Conservation (phyloP, 2,888 invertebrate genomes). For the Polymixis lichenea region DNA sequence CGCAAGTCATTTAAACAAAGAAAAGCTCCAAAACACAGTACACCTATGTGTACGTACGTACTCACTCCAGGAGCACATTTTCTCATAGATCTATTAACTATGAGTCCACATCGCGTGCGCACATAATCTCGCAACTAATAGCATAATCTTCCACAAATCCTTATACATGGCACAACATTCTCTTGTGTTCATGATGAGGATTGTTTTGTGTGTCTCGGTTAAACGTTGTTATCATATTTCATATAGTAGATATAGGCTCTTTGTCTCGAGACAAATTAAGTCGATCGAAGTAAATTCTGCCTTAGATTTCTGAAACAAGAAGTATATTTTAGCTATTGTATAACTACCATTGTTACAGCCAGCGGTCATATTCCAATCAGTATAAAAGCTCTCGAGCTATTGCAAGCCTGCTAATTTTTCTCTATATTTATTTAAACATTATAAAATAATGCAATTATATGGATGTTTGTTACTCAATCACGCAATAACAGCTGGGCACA, state of each 20-base stretch:
- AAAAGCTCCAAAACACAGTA: slow-evolving; percentile 4
- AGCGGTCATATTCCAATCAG: neutral
- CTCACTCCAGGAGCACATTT: slow-evolving; percentile 29
- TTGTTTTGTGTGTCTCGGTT: slow-evolving; percentile 27
- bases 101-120: slow-evolving; percentile 55
- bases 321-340: neutral
- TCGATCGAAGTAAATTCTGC: neutral
- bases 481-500: no score
- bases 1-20: slow-evolving; percentile 5
- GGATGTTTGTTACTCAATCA: no score
- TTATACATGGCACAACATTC: slow-evolving; percentile 58
- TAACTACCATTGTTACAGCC: no score
- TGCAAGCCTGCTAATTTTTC: neutral
- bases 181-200: slow-evolving; percentile 44
- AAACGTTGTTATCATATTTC: slow-evolving; percentile 32
- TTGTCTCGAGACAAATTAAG: slow-evolving; percentile 23
- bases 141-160: slow-evolving; percentile 58
- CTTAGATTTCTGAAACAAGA: neutral
- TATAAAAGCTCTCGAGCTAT: neutral
- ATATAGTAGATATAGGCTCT: slow-evolving; percentile 32
- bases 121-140: slow-evolving; percentile 60
- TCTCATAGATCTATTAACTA: slow-evolving; percentile 40
- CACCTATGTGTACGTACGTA: neutral
- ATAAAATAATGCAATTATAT: no score
- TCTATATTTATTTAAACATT: no score